A percentile compares a stretch with the other conserved stretches of the same genome.
Conservation (phyloP, 2,797 vertebrate genomes). For the Molossus alvarezi region DNA sequence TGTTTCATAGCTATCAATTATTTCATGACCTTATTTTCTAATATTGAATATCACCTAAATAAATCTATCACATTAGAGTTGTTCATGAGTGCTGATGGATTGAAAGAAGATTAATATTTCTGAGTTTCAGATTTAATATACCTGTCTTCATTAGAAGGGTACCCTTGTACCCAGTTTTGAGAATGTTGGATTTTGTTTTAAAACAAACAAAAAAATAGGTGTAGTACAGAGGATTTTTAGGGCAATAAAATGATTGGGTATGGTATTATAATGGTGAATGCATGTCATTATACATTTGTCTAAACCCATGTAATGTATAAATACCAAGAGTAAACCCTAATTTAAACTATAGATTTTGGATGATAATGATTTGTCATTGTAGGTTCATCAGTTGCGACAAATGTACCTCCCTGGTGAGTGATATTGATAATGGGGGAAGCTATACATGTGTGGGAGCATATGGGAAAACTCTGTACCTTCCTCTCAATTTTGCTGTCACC, state of each 20-base stretch:
- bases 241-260: not conserved
- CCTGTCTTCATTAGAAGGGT: slow-evolving; percentile 28
- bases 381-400: not conserved
- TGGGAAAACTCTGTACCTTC: not conserved
- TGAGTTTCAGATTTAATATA: slow-evolving; percentile 14
- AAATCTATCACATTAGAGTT: slow-evolving; percentile 1
- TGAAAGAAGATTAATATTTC: slow-evolving; percentile 53
- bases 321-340: not conserved
- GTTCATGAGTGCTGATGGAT: not conserved
- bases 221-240: not conserved
- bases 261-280: not conserved
- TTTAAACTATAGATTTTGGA: not conserved
- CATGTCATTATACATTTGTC: not conserved
- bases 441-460: not conserved
- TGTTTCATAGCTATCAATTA: slow-evolving; percentile 13
- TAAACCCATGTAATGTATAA: not conserved
- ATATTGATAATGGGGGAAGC: not conserved
- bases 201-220: slow-evolving; percentile 3
- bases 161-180: not conserved
- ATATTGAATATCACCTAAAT: slow-evolving; percentile 54
- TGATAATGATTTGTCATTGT: not conserved
- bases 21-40: slow-evolving; percentile 60
- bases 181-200: slow-evolving; percentile 54
- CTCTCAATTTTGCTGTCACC: not conserved
- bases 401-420: not conserved